A percentile compares a stretch with the other conserved stretches of the same genome.
Conservation (phyloP, 2,888 invertebrate genomes). For the Macaria liturata region DNA sequence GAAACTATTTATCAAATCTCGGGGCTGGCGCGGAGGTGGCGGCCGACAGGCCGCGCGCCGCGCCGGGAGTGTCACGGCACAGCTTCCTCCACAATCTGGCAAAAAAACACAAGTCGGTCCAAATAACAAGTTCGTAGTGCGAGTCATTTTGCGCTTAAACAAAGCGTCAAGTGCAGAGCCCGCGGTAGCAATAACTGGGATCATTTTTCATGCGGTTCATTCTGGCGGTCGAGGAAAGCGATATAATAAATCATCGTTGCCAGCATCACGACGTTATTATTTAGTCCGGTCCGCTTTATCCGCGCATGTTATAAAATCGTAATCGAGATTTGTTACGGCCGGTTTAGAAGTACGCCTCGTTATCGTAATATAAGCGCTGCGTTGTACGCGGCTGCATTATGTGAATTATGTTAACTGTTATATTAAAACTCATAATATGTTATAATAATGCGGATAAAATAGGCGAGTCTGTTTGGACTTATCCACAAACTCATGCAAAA, state of each 20-base stretch:
- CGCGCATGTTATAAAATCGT: constrained; percentile 68
- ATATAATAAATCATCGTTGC: constrained; percentile 82
- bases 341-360: constrained; percentile 15
- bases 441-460: not conserved
- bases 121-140: constrained; percentile 75
- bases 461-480: too few relatives aligned
- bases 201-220: constrained; percentile 83
- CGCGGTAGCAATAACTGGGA: constrained; percentile 78
- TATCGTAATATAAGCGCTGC: constrained; percentile 14
- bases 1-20: constrained; percentile 64
- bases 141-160: constrained; percentile 82
- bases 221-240: constrained; percentile 79
- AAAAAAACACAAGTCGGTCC: constrained; percentile 67
- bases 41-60: constrained; percentile 33
- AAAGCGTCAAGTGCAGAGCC: constrained; percentile 81
- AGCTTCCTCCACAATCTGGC: constrained; percentile 47
- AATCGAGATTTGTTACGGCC: constrained; percentile 35
- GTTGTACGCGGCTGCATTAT: constrained; percentile 7
- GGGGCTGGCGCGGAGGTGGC: constrained; percentile 39
- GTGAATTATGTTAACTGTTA: constrained; percentile 4
- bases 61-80: constrained; percentile 34
- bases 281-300: constrained; percentile 75
- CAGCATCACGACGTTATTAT: constrained; percentile 79
- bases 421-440: constrained; percentile 16
- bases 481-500: too few relatives aligned